Evolutionary conservation across 2,797 vertebrate species (phyloP).

Genomic region (Gila robusta): DNA sequence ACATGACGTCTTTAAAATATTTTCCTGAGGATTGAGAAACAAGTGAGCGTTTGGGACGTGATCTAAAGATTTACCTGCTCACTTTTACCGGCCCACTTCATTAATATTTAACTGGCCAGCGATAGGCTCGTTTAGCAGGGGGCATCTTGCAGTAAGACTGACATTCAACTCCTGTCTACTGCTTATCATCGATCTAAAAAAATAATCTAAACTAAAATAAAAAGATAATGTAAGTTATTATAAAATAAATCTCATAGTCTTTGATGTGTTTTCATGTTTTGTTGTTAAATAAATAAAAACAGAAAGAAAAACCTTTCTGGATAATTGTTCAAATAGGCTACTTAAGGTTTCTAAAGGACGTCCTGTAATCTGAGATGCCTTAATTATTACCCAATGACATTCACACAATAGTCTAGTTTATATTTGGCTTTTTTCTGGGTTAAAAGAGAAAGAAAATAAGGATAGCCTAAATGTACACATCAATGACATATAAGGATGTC

Average conservation of each 20-base stretch:
- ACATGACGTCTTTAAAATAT: background rate
- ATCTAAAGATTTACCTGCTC: constrained; percentile 30
- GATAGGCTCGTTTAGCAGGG: constrained; percentile 23
- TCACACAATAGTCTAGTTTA: background rate
- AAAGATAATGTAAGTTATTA: background rate
- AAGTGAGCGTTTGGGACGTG: constrained; percentile 14
- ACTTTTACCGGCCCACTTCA: constrained; percentile 17
- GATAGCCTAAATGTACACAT: background rate
- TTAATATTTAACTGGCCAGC: constrained; percentile 37
- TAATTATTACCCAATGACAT: background rate
- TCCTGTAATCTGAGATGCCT: background rate
- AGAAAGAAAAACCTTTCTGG: background rate
- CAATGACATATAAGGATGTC: background rate
- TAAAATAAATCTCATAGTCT: background rate
- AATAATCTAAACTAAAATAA: background rate
- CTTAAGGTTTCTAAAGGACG: background rate
- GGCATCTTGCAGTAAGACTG: constrained; percentile 16
- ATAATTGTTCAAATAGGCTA: background rate
- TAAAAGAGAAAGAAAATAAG: background rate
- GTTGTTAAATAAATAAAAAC: background rate
- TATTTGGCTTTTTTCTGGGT: background rate
- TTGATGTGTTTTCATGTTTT: background rate
- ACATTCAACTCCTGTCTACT: constrained; percentile 9
- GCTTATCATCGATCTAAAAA: background rate
- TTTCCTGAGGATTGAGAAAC: background rate